A percentile compares a stretch with the other conserved stretches of the same genome.
These are phyloP conservation scores for Stegodyphus dumicola DNA, from an alignment of 1,140 invertebrate species.

Conservation along the genomic window DNA sequence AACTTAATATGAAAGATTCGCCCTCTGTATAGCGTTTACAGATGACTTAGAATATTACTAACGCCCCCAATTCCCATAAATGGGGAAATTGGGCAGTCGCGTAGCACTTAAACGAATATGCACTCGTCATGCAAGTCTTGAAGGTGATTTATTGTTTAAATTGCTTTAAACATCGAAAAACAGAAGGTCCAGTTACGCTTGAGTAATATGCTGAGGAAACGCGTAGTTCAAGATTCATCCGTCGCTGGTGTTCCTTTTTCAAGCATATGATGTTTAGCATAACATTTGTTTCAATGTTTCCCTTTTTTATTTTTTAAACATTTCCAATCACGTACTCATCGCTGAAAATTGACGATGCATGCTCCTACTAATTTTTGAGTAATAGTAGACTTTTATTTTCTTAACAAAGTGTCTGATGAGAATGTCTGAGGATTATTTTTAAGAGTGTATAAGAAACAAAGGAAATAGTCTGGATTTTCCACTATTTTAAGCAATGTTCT, in stretches of 20 bases:
- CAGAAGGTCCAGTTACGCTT: constrained; percentile 21
- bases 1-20: no score
- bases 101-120: neutral
- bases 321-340: constrained; percentile 32
- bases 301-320: constrained; percentile 16
- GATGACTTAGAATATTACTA: no score
- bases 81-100: neutral
- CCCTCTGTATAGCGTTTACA: no score
- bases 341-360: constrained; percentile 32
- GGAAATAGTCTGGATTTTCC: neutral
- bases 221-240: neutral
- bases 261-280: neutral
- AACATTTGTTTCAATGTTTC: constrained; percentile 10
- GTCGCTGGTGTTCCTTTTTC: neutral
- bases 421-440: constrained; percentile 15
- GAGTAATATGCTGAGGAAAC: neutral
- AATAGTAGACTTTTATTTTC: constrained; percentile 26
- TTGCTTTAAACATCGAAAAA: neutral
- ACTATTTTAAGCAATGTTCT: neutral
- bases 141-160: neutral
- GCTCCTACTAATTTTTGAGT: constrained; percentile 12
- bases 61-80: neutral
- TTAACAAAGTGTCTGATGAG: constrained; percentile 38
- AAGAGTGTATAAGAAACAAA: neutral
- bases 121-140: neutral